A percentile compares a stretch with the other conserved stretches of the same genome.
phyloP scores from a whole-genome alignment of 2,888 invertebrate genomes.

The Macaria notata region DNA sequence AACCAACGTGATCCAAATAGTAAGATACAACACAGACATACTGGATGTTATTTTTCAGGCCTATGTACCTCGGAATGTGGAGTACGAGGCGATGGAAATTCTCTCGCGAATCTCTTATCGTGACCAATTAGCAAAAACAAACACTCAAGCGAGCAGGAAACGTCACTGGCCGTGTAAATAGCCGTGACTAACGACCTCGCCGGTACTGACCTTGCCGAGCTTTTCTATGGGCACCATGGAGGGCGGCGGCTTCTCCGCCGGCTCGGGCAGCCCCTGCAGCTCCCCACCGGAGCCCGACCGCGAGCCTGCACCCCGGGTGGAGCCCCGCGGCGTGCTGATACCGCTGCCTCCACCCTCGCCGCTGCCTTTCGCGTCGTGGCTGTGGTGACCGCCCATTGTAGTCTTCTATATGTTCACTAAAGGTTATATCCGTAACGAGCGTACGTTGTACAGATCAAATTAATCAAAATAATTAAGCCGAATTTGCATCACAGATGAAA shows the following conservation, averaged over 20 bases:
- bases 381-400: slow-evolving; percentile 68
- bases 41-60: too few species aligned
- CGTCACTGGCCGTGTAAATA: slow-evolving; percentile 43
- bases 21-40: too few species aligned
- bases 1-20: not conserved
- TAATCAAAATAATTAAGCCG: not conserved
- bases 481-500: slow-evolving; percentile 19
- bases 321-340: slow-evolving; percentile 66
- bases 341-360: slow-evolving; percentile 61
- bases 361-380: slow-evolving; percentile 56
- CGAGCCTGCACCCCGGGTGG: slow-evolving; percentile 73
- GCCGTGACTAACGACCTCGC: slow-evolving; percentile 35
- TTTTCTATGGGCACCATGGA: slow-evolving; percentile 89
- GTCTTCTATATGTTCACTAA: slow-evolving; percentile 1
- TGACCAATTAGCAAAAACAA: slow-evolving; percentile 38
- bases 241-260: slow-evolving; percentile 67
- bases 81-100: not conserved
- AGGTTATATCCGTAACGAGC: not conserved
- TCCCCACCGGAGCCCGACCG: slow-evolving; percentile 86
- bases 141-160: slow-evolving; percentile 35
- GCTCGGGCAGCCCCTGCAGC: slow-evolving; percentile 84
- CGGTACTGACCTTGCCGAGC: slow-evolving; percentile 84
- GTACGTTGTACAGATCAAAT: too few species aligned
- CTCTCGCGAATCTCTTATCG: slow-evolving; percentile 28
- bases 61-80: not conserved